Conservation (phyloP, 2,888 invertebrate species). For the Microctonus brassicae region DNA sequence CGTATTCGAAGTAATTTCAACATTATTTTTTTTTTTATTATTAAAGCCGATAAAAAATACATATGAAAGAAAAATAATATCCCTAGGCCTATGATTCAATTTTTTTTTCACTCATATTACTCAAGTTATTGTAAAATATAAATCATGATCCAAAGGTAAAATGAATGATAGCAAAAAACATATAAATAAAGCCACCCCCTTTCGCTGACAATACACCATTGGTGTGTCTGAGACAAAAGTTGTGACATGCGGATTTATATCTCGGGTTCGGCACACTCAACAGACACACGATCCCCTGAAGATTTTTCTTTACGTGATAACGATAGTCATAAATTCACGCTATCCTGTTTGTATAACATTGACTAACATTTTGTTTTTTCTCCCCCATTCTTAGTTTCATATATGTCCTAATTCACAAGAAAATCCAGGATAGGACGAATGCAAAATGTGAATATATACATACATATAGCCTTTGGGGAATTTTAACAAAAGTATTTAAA, state of each 20-base stretch:
- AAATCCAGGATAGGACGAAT: not conserved
- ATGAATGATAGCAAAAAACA: not conserved
- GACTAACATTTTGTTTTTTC: not conserved
- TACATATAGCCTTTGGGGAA: not conserved
- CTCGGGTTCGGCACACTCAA: not conserved
- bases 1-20: not conserved
- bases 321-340: constrained; percentile 1
- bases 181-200: not conserved
- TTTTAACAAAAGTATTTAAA: not conserved
- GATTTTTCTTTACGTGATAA: constrained; percentile 1
- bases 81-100: not conserved
- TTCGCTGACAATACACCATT: not conserved
- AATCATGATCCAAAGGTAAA: not conserved
- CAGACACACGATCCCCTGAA: not conserved
- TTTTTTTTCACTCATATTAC: not conserved
- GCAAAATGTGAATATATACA: not conserved
- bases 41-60: not conserved
- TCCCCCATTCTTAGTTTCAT: not conserved
- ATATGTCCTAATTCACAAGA: not conserved
- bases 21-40: not conserved
- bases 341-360: not conserved
- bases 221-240: not conserved
- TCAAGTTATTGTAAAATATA: not conserved
- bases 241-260: not conserved
- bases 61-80: not conserved